phyloP scores from a whole-genome alignment of 2,797 vertebrate genomes.

The Eurystomus glaucurus region DNA sequence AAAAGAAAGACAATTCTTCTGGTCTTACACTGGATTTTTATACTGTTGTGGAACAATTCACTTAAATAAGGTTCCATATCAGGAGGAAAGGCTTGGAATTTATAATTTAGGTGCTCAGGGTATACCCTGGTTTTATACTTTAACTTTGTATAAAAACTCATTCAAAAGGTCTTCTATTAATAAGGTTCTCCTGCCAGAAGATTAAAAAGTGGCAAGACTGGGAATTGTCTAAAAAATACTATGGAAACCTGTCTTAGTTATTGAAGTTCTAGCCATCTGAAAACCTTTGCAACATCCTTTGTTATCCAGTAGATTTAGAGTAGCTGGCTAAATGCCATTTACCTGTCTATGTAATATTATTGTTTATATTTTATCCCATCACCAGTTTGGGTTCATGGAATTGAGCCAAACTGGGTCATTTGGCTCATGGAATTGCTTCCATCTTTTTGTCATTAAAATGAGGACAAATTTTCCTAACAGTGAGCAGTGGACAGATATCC shows the following conservation, averaged over 20 bases:
- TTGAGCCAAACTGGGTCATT: neutral
- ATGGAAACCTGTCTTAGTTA: neutral
- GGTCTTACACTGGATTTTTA: neutral
- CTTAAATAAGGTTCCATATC: neutral
- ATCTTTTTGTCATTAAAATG: neutral
- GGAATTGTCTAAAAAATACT: neutral
- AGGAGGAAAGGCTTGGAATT: neutral
- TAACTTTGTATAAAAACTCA: neutral
- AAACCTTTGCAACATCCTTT: neutral
- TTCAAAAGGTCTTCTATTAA: neutral
- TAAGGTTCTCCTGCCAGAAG: neutral
- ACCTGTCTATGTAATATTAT: neutral
- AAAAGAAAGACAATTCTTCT: neutral
- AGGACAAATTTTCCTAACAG: neutral
- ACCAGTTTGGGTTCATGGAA: neutral
- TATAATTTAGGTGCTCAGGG: neutral
- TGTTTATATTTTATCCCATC: neutral
- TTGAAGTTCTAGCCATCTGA: neutral
- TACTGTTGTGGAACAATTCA: neutral
- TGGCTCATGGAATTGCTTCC: neutral
- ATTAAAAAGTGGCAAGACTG: neutral
- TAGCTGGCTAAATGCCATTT: neutral
- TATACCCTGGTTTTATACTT: neutral
- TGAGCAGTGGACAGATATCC: neutral
- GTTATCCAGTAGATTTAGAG: neutral